These are phyloP conservation scores for Habropoda laboriosa DNA, from an alignment of 1,140 invertebrate genomes.

Conservation along the genomic window DNA sequence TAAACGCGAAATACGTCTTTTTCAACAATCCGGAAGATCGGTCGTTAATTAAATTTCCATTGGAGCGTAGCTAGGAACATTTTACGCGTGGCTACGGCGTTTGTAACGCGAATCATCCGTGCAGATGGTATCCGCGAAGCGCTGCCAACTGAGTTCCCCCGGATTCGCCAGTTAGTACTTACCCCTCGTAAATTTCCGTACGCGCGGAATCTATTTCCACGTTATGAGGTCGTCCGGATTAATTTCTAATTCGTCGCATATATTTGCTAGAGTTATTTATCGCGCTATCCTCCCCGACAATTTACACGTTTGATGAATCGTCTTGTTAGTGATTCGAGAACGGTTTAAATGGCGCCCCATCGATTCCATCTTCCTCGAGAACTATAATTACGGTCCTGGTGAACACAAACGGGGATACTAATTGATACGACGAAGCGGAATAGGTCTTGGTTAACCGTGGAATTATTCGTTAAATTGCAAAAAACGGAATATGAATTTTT, in stretches of 20 bases:
- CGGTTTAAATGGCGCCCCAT: background rate
- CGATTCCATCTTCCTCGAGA: background rate
- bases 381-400: background rate
- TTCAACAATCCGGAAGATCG: background rate
- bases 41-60: background rate
- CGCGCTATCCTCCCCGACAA: background rate
- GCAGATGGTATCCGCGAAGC: background rate
- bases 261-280: conserved; percentile 28
- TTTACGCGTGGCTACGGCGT: background rate
- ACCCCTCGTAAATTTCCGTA: conserved; percentile 41
- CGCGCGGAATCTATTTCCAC: conserved; percentile 41
- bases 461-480: no score
- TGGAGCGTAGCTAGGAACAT: background rate
- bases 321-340: background rate
- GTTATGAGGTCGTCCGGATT: conserved; percentile 45
- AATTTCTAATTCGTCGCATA: conserved; percentile 36
- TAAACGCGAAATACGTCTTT: background rate
- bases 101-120: background rate
- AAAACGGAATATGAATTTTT: no score
- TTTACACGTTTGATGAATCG: background rate
- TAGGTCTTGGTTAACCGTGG: no score
- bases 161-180: conserved; percentile 11
- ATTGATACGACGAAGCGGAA: background rate
- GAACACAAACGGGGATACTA: background rate
- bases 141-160: conserved; percentile 19